These are phyloP conservation scores for Turnix velox DNA, from an alignment of 2,113 vertebrate genomes.

Conservation along the genomic window DNA sequence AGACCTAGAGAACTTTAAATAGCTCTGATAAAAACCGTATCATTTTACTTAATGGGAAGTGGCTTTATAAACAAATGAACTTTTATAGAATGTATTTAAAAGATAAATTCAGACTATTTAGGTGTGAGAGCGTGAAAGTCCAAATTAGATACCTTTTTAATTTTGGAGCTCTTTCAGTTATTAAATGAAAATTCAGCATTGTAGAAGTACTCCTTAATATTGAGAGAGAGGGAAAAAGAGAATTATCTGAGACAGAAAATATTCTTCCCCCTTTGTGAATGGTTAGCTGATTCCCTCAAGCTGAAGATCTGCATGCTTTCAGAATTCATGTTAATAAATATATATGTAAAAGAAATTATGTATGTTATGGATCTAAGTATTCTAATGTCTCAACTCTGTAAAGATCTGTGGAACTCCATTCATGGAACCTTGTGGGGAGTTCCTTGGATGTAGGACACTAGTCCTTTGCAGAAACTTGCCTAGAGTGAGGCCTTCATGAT, in stretches of 20 bases:
- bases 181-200: background rate
- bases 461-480: background rate
- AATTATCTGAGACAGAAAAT: background rate
- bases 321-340: background rate
- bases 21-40: rapidly evolving
- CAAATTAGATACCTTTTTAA: background rate
- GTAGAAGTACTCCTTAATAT: background rate
- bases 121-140: no score
- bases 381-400: background rate
- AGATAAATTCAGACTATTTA: background rate
- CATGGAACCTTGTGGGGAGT: background rate
- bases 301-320: background rate
- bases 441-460: background rate
- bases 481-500: background rate
- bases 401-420: background rate
- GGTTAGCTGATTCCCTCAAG: background rate
- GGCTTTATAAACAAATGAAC: background rate
- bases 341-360: background rate
- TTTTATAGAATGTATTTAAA: background rate
- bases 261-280: background rate
- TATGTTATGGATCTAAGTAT: background rate
- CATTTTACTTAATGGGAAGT: background rate
- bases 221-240: background rate
- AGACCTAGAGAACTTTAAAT: background rate
- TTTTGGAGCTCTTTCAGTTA: background rate